Percentiles rank a stretch among this genome's conserved stretches.
Evolutionary conservation across 30 jellyfish, hydroid and myxozoan genomes (phyloP).

Genomic region (Haliclystus octoradiatus): DNA sequence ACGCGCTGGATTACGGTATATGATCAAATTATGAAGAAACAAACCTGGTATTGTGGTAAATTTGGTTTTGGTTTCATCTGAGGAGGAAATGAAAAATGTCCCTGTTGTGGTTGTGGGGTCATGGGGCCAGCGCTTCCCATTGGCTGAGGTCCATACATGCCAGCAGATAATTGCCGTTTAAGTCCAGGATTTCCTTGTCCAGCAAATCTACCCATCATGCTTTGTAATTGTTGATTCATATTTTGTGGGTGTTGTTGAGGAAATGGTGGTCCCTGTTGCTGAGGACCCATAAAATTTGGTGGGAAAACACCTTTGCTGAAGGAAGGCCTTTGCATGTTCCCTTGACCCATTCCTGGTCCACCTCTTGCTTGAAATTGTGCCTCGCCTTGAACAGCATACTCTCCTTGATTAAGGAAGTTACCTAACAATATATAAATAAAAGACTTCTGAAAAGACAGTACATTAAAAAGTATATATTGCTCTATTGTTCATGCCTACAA

Average conservation of each 20-base stretch:
- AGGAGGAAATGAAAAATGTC: conserved; percentile 29
- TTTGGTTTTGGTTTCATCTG: conserved; percentile 63
- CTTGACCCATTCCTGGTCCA: conserved; percentile 9
- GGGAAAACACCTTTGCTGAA: conserved; percentile 74
- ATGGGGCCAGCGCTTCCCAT: conserved; percentile 79
- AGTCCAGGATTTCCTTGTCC: conserved; percentile 38
- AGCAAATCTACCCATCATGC: conserved; percentile 59
- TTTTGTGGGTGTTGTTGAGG: background rate
- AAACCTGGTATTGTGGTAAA: conserved; percentile 89
- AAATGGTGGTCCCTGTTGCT: background rate
- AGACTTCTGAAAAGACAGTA: background rate
- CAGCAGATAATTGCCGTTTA: conserved; percentile 79
- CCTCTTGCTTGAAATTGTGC: conserved; percentile 96
- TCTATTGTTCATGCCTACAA: too few relatives aligned
- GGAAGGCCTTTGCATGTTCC: conserved; percentile 45
- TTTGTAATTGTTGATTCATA: conserved; percentile 48
- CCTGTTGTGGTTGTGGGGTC: conserved; percentile 73
- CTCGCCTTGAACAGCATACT: conserved; percentile 91
- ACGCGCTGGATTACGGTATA: too few relatives aligned
- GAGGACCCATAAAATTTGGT: conserved; percentile 2
- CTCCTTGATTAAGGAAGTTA: conserved; percentile 59
- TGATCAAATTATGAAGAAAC: background rate
- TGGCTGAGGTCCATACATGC: conserved; percentile 51
- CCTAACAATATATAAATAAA: conserved; percentile 16
- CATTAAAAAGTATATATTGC: too few relatives aligned